A percentile compares a stretch with the other conserved stretches of the same genome.
Conservation (phyloP, 2,888 invertebrate genomes). For the Drosophila affinis region DNA sequence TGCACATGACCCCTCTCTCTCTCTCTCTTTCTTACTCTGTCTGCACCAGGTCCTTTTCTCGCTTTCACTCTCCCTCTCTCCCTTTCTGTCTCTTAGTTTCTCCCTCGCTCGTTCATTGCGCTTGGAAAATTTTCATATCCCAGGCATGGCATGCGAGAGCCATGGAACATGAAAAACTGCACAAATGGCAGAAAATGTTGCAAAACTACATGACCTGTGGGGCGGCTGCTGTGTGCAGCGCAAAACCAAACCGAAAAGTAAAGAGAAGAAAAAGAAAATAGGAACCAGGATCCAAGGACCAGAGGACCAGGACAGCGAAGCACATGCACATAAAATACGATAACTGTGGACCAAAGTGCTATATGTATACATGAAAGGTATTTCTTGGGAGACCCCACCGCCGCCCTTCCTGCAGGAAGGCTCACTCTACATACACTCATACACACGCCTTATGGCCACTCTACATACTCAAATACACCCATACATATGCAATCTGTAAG, state of each 20-base stretch:
- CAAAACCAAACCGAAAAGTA: constrained; percentile 7
- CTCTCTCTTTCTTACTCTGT: constrained; percentile 4
- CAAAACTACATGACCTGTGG: constrained; percentile 59
- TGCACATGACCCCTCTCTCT: constrained; percentile 19
- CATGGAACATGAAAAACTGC: constrained; percentile 76
- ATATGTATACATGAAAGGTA: constrained; percentile 70
- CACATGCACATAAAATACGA: constrained; percentile 73
- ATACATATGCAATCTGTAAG: constrained; percentile 49
- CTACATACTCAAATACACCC: background rate
- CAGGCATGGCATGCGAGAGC: constrained; percentile 62
- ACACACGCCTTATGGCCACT: constrained; percentile 7
- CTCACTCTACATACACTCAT: too few relatives aligned
- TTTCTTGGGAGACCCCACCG: constrained; percentile 18
- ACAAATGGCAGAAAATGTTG: constrained; percentile 78
- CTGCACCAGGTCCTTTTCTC: background rate
- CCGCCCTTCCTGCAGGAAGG: too few relatives aligned
- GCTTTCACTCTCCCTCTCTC: background rate
- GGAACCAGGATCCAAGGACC: constrained; percentile 9
- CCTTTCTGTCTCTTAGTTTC: background rate
- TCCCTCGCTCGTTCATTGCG: constrained; percentile 44
- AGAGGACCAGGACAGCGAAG: constrained; percentile 38
- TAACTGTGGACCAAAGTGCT: constrained; percentile 74
- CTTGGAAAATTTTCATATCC: constrained; percentile 77
- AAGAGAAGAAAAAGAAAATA: constrained; percentile 32
- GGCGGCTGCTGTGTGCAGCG: constrained; percentile 22